These are phyloP conservation scores for Alectura lathami DNA, from an alignment of 2,113 vertebrate species.

Conservation along the genomic window DNA sequence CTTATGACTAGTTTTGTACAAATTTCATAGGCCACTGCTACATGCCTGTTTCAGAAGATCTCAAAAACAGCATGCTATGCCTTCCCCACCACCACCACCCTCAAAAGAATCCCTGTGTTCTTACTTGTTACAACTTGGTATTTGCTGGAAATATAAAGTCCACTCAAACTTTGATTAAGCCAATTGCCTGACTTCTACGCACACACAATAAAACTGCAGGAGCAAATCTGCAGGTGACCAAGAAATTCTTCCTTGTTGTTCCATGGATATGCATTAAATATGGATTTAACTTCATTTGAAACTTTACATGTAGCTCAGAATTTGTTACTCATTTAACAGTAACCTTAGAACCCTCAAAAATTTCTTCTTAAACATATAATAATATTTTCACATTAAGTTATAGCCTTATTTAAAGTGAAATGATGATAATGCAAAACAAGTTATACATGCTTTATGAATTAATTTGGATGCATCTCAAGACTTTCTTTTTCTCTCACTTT, in stretches of 20 bases:
- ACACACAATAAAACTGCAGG: not conserved
- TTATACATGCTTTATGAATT: not conserved
- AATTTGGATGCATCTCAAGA: not conserved
- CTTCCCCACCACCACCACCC: not conserved
- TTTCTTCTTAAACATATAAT: not conserved
- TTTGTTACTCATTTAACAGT: not conserved
- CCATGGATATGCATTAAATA: not conserved
- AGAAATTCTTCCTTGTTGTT: not conserved
- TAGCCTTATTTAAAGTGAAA: not conserved
- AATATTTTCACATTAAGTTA: not conserved
- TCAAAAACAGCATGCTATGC: not conserved
- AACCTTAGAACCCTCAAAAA: not conserved
- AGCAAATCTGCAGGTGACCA: not conserved
- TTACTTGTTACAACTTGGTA: not conserved
- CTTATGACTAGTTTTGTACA: not conserved
- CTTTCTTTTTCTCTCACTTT: accelerated
- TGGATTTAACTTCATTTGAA: not conserved
- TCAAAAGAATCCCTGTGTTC: not conserved
- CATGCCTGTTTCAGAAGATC: not conserved
- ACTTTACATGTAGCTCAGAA: not conserved
- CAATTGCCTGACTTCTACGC: not conserved
- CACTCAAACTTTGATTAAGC: not conserved
- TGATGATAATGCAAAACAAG: not conserved
- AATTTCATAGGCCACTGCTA: not conserved
- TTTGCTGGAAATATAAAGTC: not conserved